Evolutionary conservation across 1,140 invertebrate species (phyloP), one percentile per base, ranked within the genome.

Genomic region (Hermetia illucens): DNA sequence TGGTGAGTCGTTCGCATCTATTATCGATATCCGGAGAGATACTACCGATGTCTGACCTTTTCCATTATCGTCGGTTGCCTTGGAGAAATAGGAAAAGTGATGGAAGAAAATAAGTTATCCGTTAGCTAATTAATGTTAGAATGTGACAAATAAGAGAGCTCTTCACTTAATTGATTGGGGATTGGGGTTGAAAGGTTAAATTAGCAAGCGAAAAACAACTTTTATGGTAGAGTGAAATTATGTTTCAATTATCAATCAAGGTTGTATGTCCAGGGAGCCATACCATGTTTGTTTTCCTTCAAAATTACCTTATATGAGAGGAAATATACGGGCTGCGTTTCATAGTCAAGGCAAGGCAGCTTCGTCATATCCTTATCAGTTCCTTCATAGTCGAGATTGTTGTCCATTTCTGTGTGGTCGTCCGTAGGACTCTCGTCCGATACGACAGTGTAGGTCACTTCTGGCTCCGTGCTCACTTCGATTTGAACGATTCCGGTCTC

Each of bases 1-100:
- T 0, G 79, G 67, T 51, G 87, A 91, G 59, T 95, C 91, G 52
- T 94, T 93, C 21, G 76, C 78, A 57, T 94, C 88, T 0, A 66
- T 64, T 1, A 94, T 60, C 0, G 74, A 70, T 5, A 96, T 78
- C 43, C 77, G 77, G 0, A 96, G 64, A 0, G 85, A 78, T 0
- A 86, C 79, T 16, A 77, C 77, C 9, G 75, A 75, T 8, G 69
- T 77, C 47, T 80, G 78, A 1, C 82, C 86, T 31, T 72, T 65
- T 0, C 86, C 87, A 46, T 81, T 72, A 48, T 86, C 75, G 48
- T 94, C 91, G 10, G 77, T 85, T 0, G 87, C 89, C 77, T 85
- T 55, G 21, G n/a, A n/a, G n/a, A n/a, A 31, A 34, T 20, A 27
- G 3, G 16, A 8, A n/a, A 32, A 36, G n/a, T n/a, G n/a, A n/a